Conservation (phyloP, 2,888 invertebrate genomes). For the Keiferia lycopersicella region DNA sequence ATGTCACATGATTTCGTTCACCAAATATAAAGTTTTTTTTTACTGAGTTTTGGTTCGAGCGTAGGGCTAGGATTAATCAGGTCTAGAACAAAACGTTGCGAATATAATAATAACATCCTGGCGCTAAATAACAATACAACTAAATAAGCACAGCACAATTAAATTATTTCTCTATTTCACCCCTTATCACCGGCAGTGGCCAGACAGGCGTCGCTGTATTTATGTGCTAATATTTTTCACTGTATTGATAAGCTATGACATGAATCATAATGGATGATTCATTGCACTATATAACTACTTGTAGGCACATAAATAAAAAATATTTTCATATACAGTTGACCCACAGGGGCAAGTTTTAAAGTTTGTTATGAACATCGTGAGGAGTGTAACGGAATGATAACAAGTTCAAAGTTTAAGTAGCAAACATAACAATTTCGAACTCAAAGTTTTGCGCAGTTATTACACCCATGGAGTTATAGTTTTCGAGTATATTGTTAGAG, state of each 20-base stretch:
- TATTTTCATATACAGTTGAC: conserved; percentile 7
- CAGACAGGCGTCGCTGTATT: conserved; percentile 43
- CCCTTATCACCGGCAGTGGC: conserved; percentile 52
- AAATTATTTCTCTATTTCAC: conserved; percentile 23
- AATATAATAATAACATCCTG: conserved; percentile 4
- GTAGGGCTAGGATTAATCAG: background rate
- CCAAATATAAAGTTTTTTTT: no score
- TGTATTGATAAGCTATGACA: conserved; percentile 47
- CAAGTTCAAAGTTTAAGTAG: conserved; percentile 18
- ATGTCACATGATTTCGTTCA: no score
- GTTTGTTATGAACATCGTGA: conserved; percentile 6
- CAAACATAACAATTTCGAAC: conserved; percentile 12
- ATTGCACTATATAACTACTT: conserved; percentile 32
- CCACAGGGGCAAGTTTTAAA: conserved; percentile 2
- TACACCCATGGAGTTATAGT: background rate
- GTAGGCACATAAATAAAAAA: background rate
- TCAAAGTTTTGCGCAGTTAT: conserved; percentile 2
- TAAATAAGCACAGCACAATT: background rate
- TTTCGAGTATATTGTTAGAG: background rate
- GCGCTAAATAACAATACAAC: background rate
- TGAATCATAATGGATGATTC: conserved; percentile 57
- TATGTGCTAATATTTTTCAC: conserved; percentile 48
- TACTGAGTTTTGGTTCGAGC: background rate
- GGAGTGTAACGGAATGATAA: conserved; percentile 14
- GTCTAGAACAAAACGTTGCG: background rate